phyloP scores from a whole-genome alignment of 2,113 vertebrate genomes.

The Ceyx cyanopectus region DNA sequence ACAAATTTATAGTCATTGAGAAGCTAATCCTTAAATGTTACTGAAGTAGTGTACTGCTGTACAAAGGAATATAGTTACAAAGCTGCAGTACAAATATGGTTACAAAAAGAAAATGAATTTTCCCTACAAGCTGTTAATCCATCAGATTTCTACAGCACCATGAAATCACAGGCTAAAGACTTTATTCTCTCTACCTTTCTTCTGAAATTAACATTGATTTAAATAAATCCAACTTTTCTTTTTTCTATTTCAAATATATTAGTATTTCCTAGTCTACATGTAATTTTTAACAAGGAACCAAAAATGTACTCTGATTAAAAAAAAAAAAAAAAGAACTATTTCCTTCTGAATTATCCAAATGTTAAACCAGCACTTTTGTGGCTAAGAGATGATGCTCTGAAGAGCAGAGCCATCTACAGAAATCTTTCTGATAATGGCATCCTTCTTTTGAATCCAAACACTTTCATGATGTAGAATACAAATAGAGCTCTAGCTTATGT shows the following conservation, averaged over 20 bases:
- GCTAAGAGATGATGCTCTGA: neutral
- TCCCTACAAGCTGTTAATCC: neutral
- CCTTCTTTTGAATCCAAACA: conserved; percentile 71
- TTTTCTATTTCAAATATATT: neutral
- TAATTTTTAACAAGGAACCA: conserved; percentile 32
- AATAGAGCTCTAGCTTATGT: conserved; percentile 68
- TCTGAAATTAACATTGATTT: conserved; percentile 3
- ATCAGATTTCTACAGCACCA: neutral
- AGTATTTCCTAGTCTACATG: neutral
- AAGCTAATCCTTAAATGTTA: neutral
- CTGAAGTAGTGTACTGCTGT: neutral
- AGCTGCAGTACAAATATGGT: neutral
- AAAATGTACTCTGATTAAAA: conserved; percentile 12
- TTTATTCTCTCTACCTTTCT: neutral
- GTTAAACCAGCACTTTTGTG: conserved; percentile 2
- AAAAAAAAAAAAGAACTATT: neutral
- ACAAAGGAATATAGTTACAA: neutral
- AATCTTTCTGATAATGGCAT: conserved; percentile 66
- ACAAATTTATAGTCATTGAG: neutral
- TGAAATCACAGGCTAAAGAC: neutral
- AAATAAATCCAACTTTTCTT: neutral
- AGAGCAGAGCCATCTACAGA: conserved; percentile 66
- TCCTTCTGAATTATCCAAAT: conserved; percentile 15
- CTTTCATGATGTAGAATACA: conserved; percentile 69
- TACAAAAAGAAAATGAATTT: neutral